These are phyloP conservation scores for Temnothorax ravouxi DNA, from an alignment of 2,888 invertebrate genomes.

Conservation along the genomic window DNA sequence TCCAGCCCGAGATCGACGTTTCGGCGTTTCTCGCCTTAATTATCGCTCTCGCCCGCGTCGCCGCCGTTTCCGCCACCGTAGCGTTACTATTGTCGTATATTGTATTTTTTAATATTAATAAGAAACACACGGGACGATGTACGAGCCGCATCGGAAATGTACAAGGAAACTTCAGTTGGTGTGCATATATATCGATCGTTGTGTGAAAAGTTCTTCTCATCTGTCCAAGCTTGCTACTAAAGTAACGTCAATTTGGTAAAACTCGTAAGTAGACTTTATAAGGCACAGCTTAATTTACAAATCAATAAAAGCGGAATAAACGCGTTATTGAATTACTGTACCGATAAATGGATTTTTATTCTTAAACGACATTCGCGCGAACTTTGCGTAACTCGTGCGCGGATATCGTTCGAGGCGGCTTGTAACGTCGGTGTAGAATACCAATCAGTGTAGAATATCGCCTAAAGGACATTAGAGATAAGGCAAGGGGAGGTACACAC, in stretches of 20 bases:
- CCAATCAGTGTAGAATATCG: not conserved
- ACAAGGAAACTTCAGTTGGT: not conserved
- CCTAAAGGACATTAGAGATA: conserved; percentile 28
- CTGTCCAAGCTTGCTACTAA: not conserved
- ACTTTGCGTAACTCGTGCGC: not conserved
- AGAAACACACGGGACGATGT: conserved; percentile 8
- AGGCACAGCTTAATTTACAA: not conserved
- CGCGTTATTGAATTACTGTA: not conserved
- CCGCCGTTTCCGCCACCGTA: conserved; percentile 17
- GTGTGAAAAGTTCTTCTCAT: not conserved
- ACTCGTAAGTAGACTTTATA: not conserved
- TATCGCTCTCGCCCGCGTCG: conserved; percentile 35
- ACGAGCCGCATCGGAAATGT: conserved; percentile 21
- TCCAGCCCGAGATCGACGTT: conserved; percentile 35
- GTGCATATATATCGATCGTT: not conserved
- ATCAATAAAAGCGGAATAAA: not conserved
- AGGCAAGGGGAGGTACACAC: not conserved
- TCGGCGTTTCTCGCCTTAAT: conserved; percentile 42
- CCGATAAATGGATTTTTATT: not conserved
- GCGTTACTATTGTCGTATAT: conserved; percentile 13
- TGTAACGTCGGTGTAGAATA: not conserved
- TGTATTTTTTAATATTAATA: conserved; percentile 52
- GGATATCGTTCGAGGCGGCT: conserved; percentile 8
- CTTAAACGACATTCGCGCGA: not conserved
- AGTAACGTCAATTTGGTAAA: not conserved